A percentile compares a stretch with the other conserved stretches of the same genome.
Evolutionary conservation across 2,797 vertebrate genomes (phyloP).

Genomic region (Poeciliopsis infans): DNA sequence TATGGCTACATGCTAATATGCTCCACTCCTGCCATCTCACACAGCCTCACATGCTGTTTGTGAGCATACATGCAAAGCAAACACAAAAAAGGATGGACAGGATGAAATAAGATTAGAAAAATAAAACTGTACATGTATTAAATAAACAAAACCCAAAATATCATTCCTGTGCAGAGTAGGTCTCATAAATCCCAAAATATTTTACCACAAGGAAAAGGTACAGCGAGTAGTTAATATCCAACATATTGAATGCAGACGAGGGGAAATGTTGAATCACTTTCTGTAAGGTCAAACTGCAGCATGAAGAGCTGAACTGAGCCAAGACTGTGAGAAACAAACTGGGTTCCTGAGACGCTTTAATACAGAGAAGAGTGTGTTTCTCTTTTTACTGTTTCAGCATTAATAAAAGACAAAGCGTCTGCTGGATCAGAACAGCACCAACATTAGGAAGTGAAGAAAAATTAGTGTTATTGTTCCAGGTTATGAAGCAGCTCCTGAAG

Average conservation of each 20-base stretch:
- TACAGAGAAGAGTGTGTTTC: conserved; percentile 8
- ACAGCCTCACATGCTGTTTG: too few species aligned
- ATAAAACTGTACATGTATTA: too few species aligned
- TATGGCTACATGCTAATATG: conserved; percentile 42
- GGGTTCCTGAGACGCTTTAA: conserved; percentile 26
- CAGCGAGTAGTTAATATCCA: too few species aligned
- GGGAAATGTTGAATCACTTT: conserved; percentile 43
- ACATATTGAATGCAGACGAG: too few species aligned
- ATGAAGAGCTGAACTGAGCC: not conserved
- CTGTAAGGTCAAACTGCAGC: conserved; percentile 13
- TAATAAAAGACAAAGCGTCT: conserved; percentile 24
- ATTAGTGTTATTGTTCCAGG: conserved; percentile 44
- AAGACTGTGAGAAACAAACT: conserved; percentile 26
- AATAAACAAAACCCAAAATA: too few species aligned
- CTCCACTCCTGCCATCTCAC: conserved; percentile 35
- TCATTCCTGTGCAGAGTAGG: too few species aligned
- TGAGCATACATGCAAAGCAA: too few species aligned
- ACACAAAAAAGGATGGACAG: too few species aligned
- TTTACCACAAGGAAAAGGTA: too few species aligned
- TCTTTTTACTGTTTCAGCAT: conserved; percentile 1
- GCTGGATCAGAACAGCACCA: conserved; percentile 42
- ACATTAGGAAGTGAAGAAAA: conserved; percentile 46
- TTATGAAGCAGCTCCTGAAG: conserved; percentile 56
- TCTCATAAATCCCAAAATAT: too few species aligned
- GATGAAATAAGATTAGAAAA: too few species aligned